These are phyloP conservation scores for Acrossocheilus fasciatus DNA, from an alignment of 2,797 vertebrate genomes.

Conservation along the genomic window DNA sequence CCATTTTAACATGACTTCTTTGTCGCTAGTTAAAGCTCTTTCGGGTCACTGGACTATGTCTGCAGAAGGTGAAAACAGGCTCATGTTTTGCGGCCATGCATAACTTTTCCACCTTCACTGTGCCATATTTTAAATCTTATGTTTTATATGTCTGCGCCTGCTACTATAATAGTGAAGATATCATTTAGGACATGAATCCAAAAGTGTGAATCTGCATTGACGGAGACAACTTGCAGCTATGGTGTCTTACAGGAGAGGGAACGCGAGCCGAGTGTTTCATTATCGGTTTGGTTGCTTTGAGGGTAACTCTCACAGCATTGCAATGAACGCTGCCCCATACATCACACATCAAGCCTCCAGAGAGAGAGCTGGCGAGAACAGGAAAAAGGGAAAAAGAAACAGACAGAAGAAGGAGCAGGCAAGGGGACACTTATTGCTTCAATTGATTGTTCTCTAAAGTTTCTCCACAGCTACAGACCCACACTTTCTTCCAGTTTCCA, in stretches of 20 bases:
- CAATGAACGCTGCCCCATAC: constrained; percentile 3
- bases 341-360: constrained; percentile 3
- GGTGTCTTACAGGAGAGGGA: not conserved
- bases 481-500: constrained; percentile 9
- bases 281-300: constrained; percentile 31
- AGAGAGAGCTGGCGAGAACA: constrained; percentile 13
- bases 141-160: not conserved
- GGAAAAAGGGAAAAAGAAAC: constrained; percentile 19
- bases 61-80: not conserved
- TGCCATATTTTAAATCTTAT: not conserved
- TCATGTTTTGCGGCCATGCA: constrained; percentile 5
- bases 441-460: constrained; percentile 42
- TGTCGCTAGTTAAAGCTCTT: constrained; percentile 5
- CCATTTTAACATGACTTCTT: not conserved
- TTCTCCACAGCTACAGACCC: constrained; percentile 3
- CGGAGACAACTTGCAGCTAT: constrained; percentile 3
- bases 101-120: not conserved
- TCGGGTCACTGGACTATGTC: not conserved
- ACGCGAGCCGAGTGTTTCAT: not conserved
- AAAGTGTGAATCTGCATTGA: constrained; percentile 11
- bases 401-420: not conserved
- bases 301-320: constrained; percentile 7
- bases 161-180: not conserved
- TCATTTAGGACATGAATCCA: constrained; percentile 1
- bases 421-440: constrained; percentile 16